A percentile compares a stretch with the other conserved stretches of the same genome.
These are phyloP conservation scores for Lochmaea crataegi DNA, from an alignment of 2,888 invertebrate genomes.

Conservation along the genomic window DNA sequence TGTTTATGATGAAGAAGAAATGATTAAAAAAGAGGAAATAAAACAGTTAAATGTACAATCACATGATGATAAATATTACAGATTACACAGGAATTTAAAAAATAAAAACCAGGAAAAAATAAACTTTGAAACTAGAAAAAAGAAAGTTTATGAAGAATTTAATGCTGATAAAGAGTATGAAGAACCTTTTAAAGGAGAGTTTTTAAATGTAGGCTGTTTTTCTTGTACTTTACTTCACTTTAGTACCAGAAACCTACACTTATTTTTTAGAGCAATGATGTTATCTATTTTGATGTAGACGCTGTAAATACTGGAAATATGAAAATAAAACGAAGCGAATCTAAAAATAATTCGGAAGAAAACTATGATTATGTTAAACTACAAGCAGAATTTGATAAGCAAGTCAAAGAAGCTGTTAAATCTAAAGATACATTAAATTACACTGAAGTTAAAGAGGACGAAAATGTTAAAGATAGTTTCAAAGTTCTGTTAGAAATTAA, in stretches of 20 bases:
- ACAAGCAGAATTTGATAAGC: slow-evolving; percentile 65
- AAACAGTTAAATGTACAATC: slow-evolving; percentile 33
- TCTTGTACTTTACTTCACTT: neutral
- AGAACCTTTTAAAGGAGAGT: slow-evolving; percentile 52
- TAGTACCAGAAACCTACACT: neutral
- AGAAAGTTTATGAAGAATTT: slow-evolving; percentile 46
- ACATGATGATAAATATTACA: slow-evolving; percentile 45
- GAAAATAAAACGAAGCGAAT: slow-evolving; percentile 31
- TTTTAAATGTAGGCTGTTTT: slow-evolving; percentile 33
- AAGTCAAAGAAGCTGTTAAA: slow-evolving; percentile 56
- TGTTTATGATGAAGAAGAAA: slow-evolving; percentile 62
- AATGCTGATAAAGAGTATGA: slow-evolving; percentile 54
- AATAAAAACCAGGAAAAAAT: slow-evolving; percentile 16
- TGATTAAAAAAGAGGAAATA: slow-evolving; percentile 50
- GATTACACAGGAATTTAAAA: slow-evolving; percentile 41
- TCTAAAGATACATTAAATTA: slow-evolving; percentile 64
- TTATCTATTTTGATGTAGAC: slow-evolving; percentile 20
- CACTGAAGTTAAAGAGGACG: slow-evolving; percentile 63
- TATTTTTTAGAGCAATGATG: slow-evolving; percentile 35
- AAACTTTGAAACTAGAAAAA: slow-evolving; percentile 17
- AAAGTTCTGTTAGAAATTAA: slow-evolving; percentile 57
- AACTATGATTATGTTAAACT: slow-evolving; percentile 53
- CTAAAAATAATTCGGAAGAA: slow-evolving; percentile 39
- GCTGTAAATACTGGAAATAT: slow-evolving; percentile 1
- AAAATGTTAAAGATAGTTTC: slow-evolving; percentile 59